These are phyloP conservation scores for Silurus meridionalis DNA, from an alignment of 2,113 vertebrate species.

Conservation along the genomic window DNA sequence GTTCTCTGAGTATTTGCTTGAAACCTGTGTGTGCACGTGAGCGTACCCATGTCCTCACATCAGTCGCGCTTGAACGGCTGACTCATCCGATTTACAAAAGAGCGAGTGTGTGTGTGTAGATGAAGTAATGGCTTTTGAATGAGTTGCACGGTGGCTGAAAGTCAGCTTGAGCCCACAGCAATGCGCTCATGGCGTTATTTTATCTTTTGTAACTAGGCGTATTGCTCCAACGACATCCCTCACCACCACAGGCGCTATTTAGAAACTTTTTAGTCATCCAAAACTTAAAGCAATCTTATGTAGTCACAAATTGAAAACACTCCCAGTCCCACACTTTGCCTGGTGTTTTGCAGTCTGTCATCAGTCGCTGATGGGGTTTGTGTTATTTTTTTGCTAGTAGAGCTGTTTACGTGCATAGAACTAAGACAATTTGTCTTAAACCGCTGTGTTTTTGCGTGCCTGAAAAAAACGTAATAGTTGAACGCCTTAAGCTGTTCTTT, in stretches of 20 bases:
- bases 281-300: not conserved
- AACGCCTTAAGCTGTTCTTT: not conserved
- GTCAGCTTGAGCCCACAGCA: not conserved
- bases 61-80: not conserved
- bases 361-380: not conserved
- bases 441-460: not conserved
- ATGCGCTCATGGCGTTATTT: not conserved
- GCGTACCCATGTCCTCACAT: constrained; percentile 1
- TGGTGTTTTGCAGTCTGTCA: not conserved
- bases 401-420: not conserved
- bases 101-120: not conserved
- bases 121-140: constrained; percentile 17
- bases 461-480: not conserved
- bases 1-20: not conserved
- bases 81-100: constrained; percentile 10
- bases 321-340: not conserved
- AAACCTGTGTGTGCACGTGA: not conserved
- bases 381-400: not conserved
- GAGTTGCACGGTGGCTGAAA: not conserved
- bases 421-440: not conserved
- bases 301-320: not conserved
- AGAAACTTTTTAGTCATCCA: not conserved
- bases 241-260: not conserved
- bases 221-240: not conserved
- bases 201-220: not conserved